Evolutionary conservation across 1,140 invertebrate genomes (phyloP).

Genomic region (Philopotamus ludificatus): DNA sequence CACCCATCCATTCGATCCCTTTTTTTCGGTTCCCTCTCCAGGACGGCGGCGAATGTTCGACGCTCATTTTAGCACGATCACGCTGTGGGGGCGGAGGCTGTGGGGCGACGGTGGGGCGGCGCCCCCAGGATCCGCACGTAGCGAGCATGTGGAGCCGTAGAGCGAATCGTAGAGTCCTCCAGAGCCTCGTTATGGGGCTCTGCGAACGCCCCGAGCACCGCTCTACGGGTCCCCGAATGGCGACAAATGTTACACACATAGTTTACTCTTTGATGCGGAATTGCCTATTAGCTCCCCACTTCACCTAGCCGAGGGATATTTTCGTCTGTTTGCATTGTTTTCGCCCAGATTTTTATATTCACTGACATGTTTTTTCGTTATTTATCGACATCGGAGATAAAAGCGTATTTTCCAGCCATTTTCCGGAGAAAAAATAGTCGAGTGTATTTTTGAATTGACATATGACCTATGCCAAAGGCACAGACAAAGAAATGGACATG

Average conservation of each 20-base stretch:
- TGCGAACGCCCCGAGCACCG: constrained; percentile 36
- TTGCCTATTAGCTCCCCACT: constrained; percentile 40
- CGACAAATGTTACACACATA: constrained; percentile 39
- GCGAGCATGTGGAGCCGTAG: constrained; percentile 28
- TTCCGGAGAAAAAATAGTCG: no score
- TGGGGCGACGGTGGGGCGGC: not conserved
- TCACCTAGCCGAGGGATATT: constrained; percentile 24
- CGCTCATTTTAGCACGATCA: constrained; percentile 9
- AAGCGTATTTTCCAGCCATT: no score
- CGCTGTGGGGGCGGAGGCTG: no score
- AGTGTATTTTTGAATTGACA: no score
- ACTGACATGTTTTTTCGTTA: not conserved
- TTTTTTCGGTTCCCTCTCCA: constrained; percentile 18
- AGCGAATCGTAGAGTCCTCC: constrained; percentile 37
- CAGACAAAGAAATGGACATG: no score
- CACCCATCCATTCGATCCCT: constrained; percentile 29
- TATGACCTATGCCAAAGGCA: no score
- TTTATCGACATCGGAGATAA: no score
- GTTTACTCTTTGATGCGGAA: constrained; percentile 39
- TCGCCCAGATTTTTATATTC: not conserved
- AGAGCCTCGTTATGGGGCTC: constrained; percentile 36
- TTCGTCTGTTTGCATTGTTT: constrained; percentile 22
- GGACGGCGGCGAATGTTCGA: not conserved
- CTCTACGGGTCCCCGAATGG: constrained; percentile 35
- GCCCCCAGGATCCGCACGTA: constrained; percentile 8